phyloP scores from a whole-genome alignment of 2,113 vertebrate genomes.

The Camelus dromedarius region DNA sequence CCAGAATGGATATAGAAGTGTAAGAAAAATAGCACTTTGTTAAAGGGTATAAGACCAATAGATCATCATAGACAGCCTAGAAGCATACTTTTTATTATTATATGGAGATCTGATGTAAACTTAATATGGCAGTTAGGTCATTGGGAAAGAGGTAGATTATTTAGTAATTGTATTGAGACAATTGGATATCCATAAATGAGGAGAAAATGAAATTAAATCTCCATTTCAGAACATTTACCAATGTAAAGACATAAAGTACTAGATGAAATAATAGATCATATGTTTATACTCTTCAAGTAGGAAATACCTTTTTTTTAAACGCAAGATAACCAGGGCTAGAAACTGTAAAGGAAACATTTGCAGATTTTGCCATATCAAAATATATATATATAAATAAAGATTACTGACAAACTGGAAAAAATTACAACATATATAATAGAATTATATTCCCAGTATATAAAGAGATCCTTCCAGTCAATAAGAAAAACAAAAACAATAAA shows the following conservation, averaged over 20 bases:
- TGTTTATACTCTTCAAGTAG: not conserved
- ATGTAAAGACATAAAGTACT: not conserved
- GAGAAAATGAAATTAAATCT: slow-evolving; percentile 16
- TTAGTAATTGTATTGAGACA: not conserved
- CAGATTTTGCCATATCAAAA: slow-evolving; percentile 23
- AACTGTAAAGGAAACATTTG: not conserved
- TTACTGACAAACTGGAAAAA: not conserved
- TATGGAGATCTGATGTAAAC: not conserved
- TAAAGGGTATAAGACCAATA: not conserved
- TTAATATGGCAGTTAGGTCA: not conserved
- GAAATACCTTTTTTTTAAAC: not conserved
- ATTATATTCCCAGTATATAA: not conserved
- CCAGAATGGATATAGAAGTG: not conserved
- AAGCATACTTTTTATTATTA: not conserved
- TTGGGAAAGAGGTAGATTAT: not conserved
- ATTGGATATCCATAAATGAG: not conserved
- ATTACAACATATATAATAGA: not conserved
- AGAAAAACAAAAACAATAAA: not conserved
- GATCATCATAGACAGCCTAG: not conserved
- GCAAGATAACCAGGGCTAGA: not conserved
- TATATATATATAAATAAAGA: not conserved
- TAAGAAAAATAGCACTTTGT: not conserved
- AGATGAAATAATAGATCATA: not conserved
- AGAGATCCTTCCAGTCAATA: not conserved
- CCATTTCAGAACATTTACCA: not conserved